Percentiles rank a stretch among this genome's conserved stretches.
Conservation (phyloP, 2,113 vertebrate species). For the Triplophysa siluroides region DNA sequence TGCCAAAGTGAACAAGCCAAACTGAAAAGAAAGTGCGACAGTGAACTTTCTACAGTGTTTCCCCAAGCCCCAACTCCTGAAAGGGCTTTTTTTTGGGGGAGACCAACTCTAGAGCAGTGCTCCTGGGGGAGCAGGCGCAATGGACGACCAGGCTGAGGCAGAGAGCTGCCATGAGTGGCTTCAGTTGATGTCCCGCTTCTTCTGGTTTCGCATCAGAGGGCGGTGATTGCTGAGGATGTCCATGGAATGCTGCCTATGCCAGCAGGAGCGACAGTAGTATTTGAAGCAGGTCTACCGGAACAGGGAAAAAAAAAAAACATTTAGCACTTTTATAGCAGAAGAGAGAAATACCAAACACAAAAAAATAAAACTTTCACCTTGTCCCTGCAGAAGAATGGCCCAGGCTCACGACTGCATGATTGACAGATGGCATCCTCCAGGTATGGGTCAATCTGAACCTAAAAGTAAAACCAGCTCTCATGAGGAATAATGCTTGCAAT, state of each 20-base stretch:
- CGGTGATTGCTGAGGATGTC: conserved; percentile 94
- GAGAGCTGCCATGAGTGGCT: conserved; percentile 55
- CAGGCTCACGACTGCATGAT: conserved; percentile 88
- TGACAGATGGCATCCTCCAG: conserved; percentile 97
- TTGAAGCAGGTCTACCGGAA: conserved; percentile 90
- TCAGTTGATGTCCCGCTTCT: conserved; percentile 93
- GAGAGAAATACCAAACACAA: neutral
- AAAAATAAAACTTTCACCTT: conserved; percentile 76
- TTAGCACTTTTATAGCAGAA: neutral
- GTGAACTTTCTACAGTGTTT: conserved; percentile 85
- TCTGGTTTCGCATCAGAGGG: conserved; percentile 98
- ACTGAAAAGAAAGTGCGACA: conserved; percentile 98
- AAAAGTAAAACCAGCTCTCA: neutral
- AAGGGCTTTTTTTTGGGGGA: conserved; percentile 72
- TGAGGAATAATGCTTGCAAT: neutral
- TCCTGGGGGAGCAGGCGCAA: conserved; percentile 59
- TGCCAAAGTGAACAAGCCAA: conserved; percentile 87
- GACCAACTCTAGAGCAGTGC: conserved; percentile 72
- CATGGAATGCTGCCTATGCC: conserved; percentile 98
- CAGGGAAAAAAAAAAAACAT: neutral
- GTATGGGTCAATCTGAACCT: conserved; percentile 98
- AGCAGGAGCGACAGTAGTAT: conserved; percentile 97
- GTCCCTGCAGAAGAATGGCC: conserved; percentile 98
- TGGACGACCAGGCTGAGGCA: conserved; percentile 51
- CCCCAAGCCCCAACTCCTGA: conserved; percentile 74